Conservation (phyloP, 2,113 vertebrate species). For the Malurus melanocephalus region DNA sequence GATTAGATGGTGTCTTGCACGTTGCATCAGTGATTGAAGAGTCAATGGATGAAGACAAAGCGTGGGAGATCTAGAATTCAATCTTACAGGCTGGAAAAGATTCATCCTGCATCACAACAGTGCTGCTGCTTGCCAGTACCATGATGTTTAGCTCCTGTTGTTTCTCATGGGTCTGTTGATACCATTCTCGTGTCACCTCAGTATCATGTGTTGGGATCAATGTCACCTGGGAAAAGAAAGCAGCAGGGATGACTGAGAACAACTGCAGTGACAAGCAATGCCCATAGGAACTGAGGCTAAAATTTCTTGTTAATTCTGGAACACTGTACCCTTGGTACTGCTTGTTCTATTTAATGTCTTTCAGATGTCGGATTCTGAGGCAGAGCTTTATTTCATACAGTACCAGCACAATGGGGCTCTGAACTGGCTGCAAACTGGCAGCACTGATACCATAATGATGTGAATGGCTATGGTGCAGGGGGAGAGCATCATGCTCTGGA, state of each 20-base stretch:
- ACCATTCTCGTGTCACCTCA: constrained; percentile 96
- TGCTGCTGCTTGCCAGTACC: constrained; percentile 98
- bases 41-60: constrained; percentile 46
- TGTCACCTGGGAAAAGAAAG: constrained; percentile 83
- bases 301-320: constrained; percentile 44
- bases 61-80: constrained; percentile 84
- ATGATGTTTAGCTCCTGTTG: constrained; percentile 97
- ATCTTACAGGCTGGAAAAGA: constrained; percentile 99
- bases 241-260: constrained; percentile 14
- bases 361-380: background rate
- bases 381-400: constrained; percentile 10
- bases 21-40: constrained; percentile 36
- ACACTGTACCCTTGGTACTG: constrained; percentile 40
- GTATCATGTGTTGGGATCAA: constrained; percentile 97
- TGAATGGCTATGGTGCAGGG: background rate
- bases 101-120: constrained; percentile 98
- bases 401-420: background rate
- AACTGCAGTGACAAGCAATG: constrained; percentile 11
- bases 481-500: background rate
- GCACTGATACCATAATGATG: background rate
- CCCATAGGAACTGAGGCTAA: constrained; percentile 27
- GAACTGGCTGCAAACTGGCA: background rate
- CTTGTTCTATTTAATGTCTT: constrained; percentile 54
- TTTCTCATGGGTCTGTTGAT: constrained; percentile 96
- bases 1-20: constrained; percentile 56